Evolutionary conservation across 2,888 invertebrate species (phyloP).

Genomic region (Oithona nana): DNA sequence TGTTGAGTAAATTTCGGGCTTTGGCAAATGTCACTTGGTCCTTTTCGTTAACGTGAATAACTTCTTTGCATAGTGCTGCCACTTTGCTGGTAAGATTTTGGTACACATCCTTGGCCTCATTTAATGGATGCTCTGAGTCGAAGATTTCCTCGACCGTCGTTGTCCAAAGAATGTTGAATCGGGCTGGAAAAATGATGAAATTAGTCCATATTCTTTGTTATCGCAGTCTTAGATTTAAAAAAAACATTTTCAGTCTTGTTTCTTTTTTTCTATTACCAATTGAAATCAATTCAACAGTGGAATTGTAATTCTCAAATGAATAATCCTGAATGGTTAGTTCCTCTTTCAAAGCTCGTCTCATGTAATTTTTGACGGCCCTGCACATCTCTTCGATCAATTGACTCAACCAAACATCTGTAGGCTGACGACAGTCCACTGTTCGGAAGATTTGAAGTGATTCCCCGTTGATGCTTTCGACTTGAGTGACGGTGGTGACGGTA

Average conservation of each 20-base stretch:
- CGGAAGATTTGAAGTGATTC: neutral
- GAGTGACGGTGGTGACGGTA: too few species aligned
- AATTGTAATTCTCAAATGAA: neutral
- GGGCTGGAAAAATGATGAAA: too few species aligned
- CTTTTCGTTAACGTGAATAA: neutral
- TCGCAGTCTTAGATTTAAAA: too few species aligned
- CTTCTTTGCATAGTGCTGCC: neutral
- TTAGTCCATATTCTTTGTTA: too few species aligned
- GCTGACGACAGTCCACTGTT: neutral
- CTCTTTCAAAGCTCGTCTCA: neutral
- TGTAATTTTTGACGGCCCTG: neutral
- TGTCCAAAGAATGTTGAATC: neutral
- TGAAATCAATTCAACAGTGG: neutral
- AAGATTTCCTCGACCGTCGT: neutral
- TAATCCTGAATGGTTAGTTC: neutral
- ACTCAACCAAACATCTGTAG: neutral
- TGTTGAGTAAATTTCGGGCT: neutral
- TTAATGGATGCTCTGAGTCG: neutral
- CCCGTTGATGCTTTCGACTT: neutral
- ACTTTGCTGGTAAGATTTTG: neutral
- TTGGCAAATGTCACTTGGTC: neutral
- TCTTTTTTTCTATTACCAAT: too few species aligned
- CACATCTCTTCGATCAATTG: neutral
- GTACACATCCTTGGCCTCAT: neutral
- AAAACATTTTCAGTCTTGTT: too few species aligned